Conservation (phyloP, 2,888 invertebrate genomes). For the Yponomeuta malinellus region DNA sequence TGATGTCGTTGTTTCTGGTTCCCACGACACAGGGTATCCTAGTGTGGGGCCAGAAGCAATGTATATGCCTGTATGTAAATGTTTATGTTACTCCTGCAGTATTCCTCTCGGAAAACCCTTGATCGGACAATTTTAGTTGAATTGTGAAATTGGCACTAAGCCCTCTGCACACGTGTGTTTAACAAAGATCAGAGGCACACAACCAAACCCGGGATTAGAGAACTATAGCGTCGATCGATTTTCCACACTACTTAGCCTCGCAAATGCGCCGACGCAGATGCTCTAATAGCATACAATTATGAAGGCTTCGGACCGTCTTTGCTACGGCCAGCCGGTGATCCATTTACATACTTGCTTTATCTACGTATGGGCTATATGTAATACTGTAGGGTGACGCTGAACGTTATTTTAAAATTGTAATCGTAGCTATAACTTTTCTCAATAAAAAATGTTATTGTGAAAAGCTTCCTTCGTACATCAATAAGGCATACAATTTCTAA, state of each 20-base stretch:
- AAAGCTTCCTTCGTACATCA: too few relatives aligned
- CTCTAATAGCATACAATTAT: constrained; percentile 39
- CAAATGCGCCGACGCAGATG: constrained; percentile 17
- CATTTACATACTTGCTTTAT: constrained; percentile 6
- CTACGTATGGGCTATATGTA: not conserved
- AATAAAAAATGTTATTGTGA: too few relatives aligned
- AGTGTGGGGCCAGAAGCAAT: too few relatives aligned
- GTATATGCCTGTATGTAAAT: too few relatives aligned
- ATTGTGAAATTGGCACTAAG: not conserved
- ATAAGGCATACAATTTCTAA: too few relatives aligned
- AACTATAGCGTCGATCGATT: not conserved
- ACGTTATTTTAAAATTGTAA: too few relatives aligned
- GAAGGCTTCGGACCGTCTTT: constrained; percentile 29
- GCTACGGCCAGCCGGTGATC: constrained; percentile 6
- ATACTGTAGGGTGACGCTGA: not conserved
- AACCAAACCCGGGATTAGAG: not conserved
- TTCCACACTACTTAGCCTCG: constrained; percentile 6
- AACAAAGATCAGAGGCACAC: not conserved
- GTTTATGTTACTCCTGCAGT: too few relatives aligned
- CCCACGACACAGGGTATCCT: too few relatives aligned
- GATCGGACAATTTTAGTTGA: too few relatives aligned
- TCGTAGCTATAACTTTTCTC: too few relatives aligned
- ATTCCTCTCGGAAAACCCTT: too few relatives aligned
- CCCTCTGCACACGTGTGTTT: not conserved
- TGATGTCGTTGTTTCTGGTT: too few relatives aligned